These are phyloP conservation scores for Acanthosepion pharaonis DNA, from an alignment of 2,888 invertebrate species.

Conservation along the genomic window DNA sequence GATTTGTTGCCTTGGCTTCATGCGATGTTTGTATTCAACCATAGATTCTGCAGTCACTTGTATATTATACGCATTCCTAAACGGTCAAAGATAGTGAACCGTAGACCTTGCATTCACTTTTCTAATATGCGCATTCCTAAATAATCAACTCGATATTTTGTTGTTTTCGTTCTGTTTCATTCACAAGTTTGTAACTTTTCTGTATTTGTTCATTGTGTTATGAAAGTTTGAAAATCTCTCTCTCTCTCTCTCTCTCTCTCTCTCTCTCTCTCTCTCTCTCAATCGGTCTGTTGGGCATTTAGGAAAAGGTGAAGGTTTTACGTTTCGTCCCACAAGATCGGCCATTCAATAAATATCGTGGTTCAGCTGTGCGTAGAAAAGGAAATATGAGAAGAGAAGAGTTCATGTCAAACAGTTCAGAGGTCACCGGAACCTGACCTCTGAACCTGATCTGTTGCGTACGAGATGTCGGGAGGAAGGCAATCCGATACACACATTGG, in stretches of 20 bases:
- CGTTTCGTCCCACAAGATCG: background rate
- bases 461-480: background rate
- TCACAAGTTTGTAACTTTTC: too few relatives aligned
- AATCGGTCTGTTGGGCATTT: background rate
- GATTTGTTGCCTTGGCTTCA: too few relatives aligned
- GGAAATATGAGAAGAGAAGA: background rate
- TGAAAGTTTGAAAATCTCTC: too few relatives aligned
- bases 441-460: background rate
- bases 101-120: too few relatives aligned
- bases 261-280: background rate
- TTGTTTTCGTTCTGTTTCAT: too few relatives aligned
- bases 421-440: slow-evolving; percentile 18
- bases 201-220: too few relatives aligned
- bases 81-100: too few relatives aligned
- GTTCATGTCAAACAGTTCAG: background rate
- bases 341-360: background rate
- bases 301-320: background rate
- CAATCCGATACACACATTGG: background rate
- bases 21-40: too few relatives aligned
- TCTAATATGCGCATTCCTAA: too few relatives aligned
- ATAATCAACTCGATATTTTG: too few relatives aligned
- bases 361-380: background rate
- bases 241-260: background rate
- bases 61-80: too few relatives aligned
- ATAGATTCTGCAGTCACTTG: too few relatives aligned